phyloP scores from a whole-genome alignment of 2,113 vertebrate genomes.

The Brachionichthys hirsutus region DNA sequence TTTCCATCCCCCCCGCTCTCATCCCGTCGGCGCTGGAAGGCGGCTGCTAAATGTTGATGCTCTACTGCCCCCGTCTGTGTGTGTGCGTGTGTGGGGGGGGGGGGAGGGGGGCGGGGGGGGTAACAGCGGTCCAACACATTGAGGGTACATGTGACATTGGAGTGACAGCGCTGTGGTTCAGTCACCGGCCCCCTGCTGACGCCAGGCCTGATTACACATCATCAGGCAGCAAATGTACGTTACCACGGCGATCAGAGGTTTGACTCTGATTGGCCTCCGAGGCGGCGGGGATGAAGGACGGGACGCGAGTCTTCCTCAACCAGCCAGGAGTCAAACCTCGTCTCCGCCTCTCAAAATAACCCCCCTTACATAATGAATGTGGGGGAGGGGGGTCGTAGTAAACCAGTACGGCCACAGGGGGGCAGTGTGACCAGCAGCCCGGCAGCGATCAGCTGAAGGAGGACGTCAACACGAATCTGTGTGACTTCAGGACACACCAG shows the following conservation, averaged over 20 bases:
- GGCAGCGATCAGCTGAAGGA: too few relatives aligned
- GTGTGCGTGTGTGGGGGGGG: rapidly evolving
- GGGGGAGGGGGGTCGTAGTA: neutral
- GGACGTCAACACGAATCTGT: too few relatives aligned
- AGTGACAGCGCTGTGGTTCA: conserved; percentile 17
- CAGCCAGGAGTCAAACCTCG: too few relatives aligned
- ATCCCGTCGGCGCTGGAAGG: conserved; percentile 3
- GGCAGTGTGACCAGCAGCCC: too few relatives aligned
- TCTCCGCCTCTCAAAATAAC: conserved; percentile 54
- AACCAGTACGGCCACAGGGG: too few relatives aligned
- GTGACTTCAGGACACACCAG: neutral
- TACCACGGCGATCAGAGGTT: conserved; percentile 9
- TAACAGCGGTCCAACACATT: neutral
- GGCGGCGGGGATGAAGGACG: neutral
- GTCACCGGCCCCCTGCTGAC: neutral
- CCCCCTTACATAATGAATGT: conserved; percentile 43
- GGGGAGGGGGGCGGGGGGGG: neutral
- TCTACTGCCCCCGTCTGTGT: conserved; percentile 63
- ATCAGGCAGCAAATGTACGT: conserved; percentile 14
- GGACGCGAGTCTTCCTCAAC: too few relatives aligned
- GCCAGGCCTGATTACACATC: conserved; percentile 14
- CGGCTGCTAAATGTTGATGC: neutral
- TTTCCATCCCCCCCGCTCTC: conserved; percentile 26
- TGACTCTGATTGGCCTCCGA: conserved; percentile 19
- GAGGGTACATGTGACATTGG: conserved; percentile 28